A percentile compares a stretch with the other conserved stretches of the same genome.
Conservation (phyloP, 2,113 vertebrate genomes). For the Galbula dea region DNA sequence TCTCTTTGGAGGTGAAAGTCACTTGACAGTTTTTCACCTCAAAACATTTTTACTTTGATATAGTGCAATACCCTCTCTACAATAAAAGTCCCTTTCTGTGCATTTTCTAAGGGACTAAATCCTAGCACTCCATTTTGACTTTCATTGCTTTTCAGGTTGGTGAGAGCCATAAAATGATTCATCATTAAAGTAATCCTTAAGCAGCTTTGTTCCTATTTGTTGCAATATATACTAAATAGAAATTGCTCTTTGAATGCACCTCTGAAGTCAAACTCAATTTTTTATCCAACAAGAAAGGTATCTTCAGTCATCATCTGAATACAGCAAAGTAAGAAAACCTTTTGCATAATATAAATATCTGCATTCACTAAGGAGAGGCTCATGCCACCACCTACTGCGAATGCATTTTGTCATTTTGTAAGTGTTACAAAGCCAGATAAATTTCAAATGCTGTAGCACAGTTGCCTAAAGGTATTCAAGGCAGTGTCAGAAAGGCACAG, state of each 20-base stretch:
- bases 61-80: neutral
- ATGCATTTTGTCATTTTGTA: neutral
- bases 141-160: constrained; percentile 35
- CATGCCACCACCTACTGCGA: constrained; percentile 38
- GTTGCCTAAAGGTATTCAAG: neutral
- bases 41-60: neutral
- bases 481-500: neutral
- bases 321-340: constrained; percentile 23
- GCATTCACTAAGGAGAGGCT: constrained; percentile 17
- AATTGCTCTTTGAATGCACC: constrained; percentile 53
- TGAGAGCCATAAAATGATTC: constrained; percentile 50
- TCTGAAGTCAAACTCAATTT: constrained; percentile 20
- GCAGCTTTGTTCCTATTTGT: constrained; percentile 56
- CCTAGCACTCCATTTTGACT: constrained; percentile 37
- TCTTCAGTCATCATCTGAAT: constrained; percentile 25
- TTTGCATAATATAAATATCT: constrained; percentile 43
- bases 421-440: neutral
- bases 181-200: constrained; percentile 52
- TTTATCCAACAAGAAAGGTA: neutral
- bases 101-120: constrained; percentile 23
- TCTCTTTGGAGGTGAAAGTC: neutral
- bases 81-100: neutral
- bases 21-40: neutral
- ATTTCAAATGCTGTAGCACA: neutral
- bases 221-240: constrained; percentile 37